A percentile compares a stretch with the other conserved stretches of the same genome.
Conservation (phyloP, 2,797 vertebrate species). For the Naso thynnoides region DNA sequence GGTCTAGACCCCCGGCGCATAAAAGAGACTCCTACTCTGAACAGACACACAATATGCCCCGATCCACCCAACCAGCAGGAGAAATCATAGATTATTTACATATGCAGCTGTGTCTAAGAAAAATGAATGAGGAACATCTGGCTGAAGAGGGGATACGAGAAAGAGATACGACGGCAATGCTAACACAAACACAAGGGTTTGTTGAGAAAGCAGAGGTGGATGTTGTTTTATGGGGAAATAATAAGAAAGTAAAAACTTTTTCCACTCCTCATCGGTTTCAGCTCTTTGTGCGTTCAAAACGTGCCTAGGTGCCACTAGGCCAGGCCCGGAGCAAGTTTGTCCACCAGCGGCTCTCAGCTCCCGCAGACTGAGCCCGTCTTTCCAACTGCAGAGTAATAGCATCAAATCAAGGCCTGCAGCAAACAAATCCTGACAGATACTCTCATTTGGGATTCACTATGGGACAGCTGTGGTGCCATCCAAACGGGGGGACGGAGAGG, state of each 20-base stretch:
- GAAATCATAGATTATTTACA: slow-evolving; percentile 87
- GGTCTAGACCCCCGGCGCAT: slow-evolving; percentile 37
- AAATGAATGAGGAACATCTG: slow-evolving; percentile 88
- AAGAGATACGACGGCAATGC: slow-evolving; percentile 54
- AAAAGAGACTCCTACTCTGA: slow-evolving; percentile 60
- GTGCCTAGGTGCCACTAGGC: slow-evolving; percentile 60
- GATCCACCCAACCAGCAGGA: slow-evolving; percentile 72
- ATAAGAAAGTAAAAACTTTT: slow-evolving; percentile 49
- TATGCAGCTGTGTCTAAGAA: slow-evolving; percentile 82
- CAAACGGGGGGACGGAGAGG: slow-evolving; percentile 66
- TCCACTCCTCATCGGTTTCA: slow-evolving; percentile 56
- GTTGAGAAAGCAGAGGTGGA: slow-evolving; percentile 62
- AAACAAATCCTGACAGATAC: slow-evolving; percentile 83
- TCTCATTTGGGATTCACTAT: slow-evolving; percentile 83
- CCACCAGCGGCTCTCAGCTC: slow-evolving; percentile 70
- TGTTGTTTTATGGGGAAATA: slow-evolving; percentile 59
- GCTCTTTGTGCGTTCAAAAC: slow-evolving; percentile 70
- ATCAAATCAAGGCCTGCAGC: slow-evolving; percentile 80
- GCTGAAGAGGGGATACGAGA: slow-evolving; percentile 61
- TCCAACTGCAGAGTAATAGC: slow-evolving; percentile 78
- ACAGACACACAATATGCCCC: slow-evolving; percentile 69
- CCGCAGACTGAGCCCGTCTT: slow-evolving; percentile 58
- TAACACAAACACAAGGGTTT: slow-evolving; percentile 58
- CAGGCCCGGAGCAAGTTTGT: slow-evolving; percentile 71
- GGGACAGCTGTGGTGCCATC: slow-evolving; percentile 81